Base-by-base conservation (phyloP, 1,140 invertebrate genomes). In the Drosophila ambigua region DNA sequence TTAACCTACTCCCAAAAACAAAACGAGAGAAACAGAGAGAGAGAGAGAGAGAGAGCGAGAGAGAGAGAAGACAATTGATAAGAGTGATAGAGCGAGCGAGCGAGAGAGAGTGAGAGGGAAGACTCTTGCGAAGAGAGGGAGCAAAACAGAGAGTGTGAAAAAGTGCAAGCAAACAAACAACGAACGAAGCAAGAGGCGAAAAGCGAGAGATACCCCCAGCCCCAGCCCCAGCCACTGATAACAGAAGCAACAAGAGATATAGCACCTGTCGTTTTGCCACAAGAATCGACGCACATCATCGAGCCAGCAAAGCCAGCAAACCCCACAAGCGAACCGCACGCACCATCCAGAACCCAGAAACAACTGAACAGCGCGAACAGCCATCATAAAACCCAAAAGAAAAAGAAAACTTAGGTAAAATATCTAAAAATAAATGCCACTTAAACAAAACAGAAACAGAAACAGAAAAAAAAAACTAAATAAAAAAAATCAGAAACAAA, bases 391-490 rank as follows among this genome's bases (percentile, higher is more conserved):
- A 72, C 68, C 62, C 69, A 83, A 85, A 87, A 64, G 74, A 79
- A 77, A 77, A 72, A 54, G 54, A 78, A 89, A 90, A 90, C 87
- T 90, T 85, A 90, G 85, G 85, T 90, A 90, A 90, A 90, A 90
- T 90, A 90, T 90, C 85, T 90, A 89, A 89, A 89, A 87, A 87
- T 87, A 87, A 87, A 87, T 82, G 87, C 79, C 71, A 79, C 76
- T 82, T 85, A 75, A 72, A 65, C 62, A 61, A 60, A 60, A 48
- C 16, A 54, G 52, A 46, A 61, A 69, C 20, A 20, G 16, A 67
- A n/a, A n/a, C n/a, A n/a, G n/a, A 16, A 51, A 76, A 72, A 60
- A 59, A 59, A 31, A 64, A 65, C 63, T 41, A 5, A 52, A 62
- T n/a, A n/a, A 60, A 63, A 67, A 16, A 51, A 76, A 75, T 57